A percentile compares a stretch with the other conserved stretches of the same genome.
Evolutionary conservation across 2,797 vertebrate genomes (phyloP).

Genomic region (Clarias laeviceps): DNA sequence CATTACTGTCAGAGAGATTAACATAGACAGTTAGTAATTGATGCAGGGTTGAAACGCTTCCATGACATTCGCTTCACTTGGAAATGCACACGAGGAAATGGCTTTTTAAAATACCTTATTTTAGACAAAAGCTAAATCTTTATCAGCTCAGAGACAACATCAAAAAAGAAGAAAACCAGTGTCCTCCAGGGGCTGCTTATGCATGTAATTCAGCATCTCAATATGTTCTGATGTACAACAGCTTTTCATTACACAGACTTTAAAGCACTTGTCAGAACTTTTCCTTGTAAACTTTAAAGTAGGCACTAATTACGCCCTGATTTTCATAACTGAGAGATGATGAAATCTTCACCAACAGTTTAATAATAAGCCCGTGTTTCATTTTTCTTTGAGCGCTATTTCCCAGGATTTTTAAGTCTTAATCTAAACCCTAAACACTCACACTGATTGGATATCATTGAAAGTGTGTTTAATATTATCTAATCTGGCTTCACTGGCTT

Average conservation of each 20-base stretch:
- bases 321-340: neutral
- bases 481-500: neutral
- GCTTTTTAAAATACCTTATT: slow-evolving; percentile 18
- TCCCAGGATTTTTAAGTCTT: neutral
- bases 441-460: neutral
- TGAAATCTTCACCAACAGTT: slow-evolving; percentile 4
- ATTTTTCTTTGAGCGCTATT: neutral
- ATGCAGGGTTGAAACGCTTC: slow-evolving; percentile 2
- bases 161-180: neutral
- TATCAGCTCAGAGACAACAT: slow-evolving; percentile 9
- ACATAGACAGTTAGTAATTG: slow-evolving; percentile 37
- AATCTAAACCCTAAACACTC: slow-evolving; percentile 12
- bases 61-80: slow-evolving; percentile 23
- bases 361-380: neutral
- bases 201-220: neutral
- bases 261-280: neutral
- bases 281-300: neutral
- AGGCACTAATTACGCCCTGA: neutral
- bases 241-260: neutral
- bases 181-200: neutral
- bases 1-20: slow-evolving; percentile 49
- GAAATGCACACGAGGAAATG: slow-evolving; percentile 6
- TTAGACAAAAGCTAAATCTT: slow-evolving; percentile 20
- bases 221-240: neutral
- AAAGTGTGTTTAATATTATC: neutral